Conservation (phyloP, 2,797 vertebrate genomes). For the Selene dorsalis region DNA sequence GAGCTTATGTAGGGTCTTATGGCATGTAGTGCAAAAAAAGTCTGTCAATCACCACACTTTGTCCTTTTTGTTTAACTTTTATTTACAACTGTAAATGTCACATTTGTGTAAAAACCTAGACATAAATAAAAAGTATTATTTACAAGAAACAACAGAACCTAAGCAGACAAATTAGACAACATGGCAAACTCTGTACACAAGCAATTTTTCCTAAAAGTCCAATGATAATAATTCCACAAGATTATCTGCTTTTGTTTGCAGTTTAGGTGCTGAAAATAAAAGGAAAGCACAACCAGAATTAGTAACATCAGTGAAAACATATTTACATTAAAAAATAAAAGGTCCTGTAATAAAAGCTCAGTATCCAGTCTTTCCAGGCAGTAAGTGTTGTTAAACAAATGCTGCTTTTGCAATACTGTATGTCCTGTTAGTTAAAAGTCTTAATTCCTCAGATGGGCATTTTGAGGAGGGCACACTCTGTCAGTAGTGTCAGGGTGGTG, state of each 20-base stretch:
- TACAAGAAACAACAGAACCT: slow-evolving; percentile 32
- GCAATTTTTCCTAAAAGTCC: background rate
- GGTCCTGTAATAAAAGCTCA: background rate
- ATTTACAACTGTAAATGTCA: slow-evolving; percentile 56
- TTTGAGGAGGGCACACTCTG: slow-evolving; percentile 88
- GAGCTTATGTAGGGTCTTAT: too few species aligned
- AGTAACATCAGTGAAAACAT: background rate
- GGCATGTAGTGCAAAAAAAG: too few species aligned
- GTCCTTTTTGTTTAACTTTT: slow-evolving; percentile 38
- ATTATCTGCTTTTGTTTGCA: background rate
- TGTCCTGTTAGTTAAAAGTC: slow-evolving; percentile 7
- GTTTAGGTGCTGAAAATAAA: background rate
- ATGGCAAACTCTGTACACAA: background rate
- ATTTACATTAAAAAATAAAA: background rate
- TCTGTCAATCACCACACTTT: background rate
- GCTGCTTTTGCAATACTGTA: background rate
- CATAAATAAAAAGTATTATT: slow-evolving; percentile 28
- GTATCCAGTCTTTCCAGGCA: background rate
- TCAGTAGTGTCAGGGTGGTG: slow-evolving; percentile 90
- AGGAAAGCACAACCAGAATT: background rate
- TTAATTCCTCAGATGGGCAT: slow-evolving; percentile 77
- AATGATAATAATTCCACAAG: slow-evolving; percentile 9
- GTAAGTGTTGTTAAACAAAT: background rate
- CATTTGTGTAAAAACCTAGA: slow-evolving; percentile 21
- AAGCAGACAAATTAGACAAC: background rate